Conservation (phyloP, 2,797 vertebrate species). For the Uromys caudimaculatus region DNA sequence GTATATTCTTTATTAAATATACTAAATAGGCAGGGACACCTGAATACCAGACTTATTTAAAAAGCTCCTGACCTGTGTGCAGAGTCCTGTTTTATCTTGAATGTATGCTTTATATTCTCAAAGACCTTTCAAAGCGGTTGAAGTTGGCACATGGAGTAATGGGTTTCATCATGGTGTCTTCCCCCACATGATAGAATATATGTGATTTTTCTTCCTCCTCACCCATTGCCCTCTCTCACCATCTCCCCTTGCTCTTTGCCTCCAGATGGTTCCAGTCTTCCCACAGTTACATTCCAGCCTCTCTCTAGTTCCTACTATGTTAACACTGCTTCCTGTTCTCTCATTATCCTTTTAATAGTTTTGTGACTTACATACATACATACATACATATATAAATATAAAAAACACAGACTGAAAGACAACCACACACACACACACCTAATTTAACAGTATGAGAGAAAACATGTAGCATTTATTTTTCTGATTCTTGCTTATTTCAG, state of each 20-base stretch:
- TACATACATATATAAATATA: not conserved
- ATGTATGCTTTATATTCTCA: not conserved
- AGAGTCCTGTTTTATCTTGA: not conserved
- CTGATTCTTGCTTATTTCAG: not conserved
- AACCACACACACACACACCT: not conserved
- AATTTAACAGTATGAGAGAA: not conserved
- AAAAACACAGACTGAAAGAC: not conserved
- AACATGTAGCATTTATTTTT: not conserved
- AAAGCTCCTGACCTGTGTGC: not conserved
- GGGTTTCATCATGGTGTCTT: not conserved
- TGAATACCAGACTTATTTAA: not conserved
- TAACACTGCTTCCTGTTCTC: not conserved
- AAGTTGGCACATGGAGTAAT: not conserved
- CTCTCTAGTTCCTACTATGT: not conserved
- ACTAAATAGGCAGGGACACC: not conserved
- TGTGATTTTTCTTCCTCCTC: not conserved
- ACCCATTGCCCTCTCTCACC: not conserved
- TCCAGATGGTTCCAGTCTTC: not conserved
- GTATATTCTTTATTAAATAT: not conserved
- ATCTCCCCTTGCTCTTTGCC: too few relatives aligned
- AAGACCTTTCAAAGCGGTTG: not conserved
- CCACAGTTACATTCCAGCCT: not conserved
- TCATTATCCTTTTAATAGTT: not conserved
- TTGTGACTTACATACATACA: not conserved
- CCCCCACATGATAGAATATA: not conserved